Conservation (phyloP, 2,797 vertebrate genomes). For the Semotilus atromaculatus region DNA sequence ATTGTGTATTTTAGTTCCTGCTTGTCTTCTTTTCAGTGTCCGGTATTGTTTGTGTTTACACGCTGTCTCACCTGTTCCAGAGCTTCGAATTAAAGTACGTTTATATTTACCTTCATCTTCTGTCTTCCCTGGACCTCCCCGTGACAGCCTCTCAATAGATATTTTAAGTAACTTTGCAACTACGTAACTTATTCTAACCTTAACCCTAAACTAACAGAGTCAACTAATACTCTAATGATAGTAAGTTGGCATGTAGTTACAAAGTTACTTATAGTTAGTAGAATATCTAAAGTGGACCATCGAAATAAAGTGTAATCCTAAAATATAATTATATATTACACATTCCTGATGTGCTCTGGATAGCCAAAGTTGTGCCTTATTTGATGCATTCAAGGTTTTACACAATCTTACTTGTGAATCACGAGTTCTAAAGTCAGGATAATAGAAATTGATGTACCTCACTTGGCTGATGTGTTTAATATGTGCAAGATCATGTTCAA, state of each 20-base stretch:
- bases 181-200: background rate
- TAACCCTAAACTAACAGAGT: background rate
- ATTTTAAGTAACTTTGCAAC: background rate
- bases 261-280: background rate
- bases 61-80: no score
- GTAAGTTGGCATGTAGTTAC: background rate
- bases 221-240: background rate
- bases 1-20: no score
- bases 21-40: no score
- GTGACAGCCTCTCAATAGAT: no score
- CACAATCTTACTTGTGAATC: background rate
- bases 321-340: background rate
- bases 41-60: no score
- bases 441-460: slow-evolving; percentile 45
- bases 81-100: no score
- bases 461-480: slow-evolving; percentile 53
- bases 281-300: background rate
- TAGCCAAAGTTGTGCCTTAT: background rate
- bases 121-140: no score
- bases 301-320: background rate
- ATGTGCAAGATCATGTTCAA: slow-evolving; percentile 63
- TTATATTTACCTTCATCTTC: no score
- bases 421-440: slow-evolving; percentile 33
- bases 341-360: background rate
- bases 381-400: background rate